phyloP scores from a whole-genome alignment of 2,888 invertebrate genomes.

The Pristionchus fissidentatus region DNA sequence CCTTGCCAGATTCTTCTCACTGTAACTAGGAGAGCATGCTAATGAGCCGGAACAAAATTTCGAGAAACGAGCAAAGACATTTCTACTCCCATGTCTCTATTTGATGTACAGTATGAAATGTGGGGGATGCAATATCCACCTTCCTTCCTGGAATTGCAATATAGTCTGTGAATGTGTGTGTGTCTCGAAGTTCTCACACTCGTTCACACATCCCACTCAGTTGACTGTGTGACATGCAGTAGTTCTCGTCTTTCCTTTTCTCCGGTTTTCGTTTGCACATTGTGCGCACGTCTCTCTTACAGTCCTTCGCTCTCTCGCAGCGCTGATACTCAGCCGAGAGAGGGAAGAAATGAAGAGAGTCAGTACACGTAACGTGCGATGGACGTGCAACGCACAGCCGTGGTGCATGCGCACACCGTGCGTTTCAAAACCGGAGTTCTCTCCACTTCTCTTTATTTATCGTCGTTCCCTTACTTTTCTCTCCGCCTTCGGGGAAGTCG shows the following conservation, averaged over 20 bases:
- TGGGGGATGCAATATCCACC: no score
- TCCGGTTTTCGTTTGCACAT: not conserved
- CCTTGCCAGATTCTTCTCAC: not conserved
- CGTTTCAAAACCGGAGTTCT: no score
- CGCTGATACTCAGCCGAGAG: no score
- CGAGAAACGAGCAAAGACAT: not conserved
- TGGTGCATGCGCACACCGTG: no score
- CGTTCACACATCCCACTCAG: not conserved
- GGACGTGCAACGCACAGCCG: no score
- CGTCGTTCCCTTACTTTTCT: no score
- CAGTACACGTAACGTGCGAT: no score
- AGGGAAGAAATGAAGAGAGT: no score
- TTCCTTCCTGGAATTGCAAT: no score
- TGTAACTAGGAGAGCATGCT: slow-evolving; percentile 23
- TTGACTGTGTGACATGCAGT: not conserved
- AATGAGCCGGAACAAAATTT: not conserved
- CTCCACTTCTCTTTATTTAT: no score
- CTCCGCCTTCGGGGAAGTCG: no score
- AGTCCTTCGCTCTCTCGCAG: no score
- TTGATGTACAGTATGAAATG: not conserved
- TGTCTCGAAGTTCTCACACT: not conserved
- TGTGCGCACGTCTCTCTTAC: not conserved
- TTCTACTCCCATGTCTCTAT: not conserved
- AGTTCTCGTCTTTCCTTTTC: slow-evolving; percentile 11
- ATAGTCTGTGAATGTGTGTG: not conserved